Conservation (phyloP, 1,140 invertebrate species). For the Laupala kohalensis region DNA sequence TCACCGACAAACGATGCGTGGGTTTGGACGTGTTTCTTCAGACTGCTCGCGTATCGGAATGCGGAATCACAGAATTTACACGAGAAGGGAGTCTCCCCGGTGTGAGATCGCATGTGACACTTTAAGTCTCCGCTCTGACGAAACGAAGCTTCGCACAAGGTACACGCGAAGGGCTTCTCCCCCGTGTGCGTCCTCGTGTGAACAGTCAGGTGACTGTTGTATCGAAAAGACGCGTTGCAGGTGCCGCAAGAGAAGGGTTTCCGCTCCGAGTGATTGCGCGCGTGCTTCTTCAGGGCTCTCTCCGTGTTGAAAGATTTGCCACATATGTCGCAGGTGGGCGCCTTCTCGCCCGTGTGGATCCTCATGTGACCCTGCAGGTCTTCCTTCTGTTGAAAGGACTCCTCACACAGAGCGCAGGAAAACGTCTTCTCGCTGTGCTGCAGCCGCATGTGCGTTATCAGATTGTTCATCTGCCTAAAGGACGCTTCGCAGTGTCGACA, state of each 20-base stretch:
- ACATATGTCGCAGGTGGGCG: conserved; percentile 35
- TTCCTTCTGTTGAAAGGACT: conserved; percentile 38
- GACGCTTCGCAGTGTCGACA: conserved; percentile 44
- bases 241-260: conserved; percentile 35
- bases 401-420: conserved; percentile 35
- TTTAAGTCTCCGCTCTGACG: conserved; percentile 17
- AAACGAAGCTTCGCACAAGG: conserved; percentile 29
- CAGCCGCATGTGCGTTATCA: conserved; percentile 34
- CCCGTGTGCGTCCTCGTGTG: conserved; percentile 36
- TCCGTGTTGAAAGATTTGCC: conserved; percentile 36
- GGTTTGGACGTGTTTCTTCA: too few species aligned
- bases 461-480: conserved; percentile 34
- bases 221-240: conserved; percentile 46
- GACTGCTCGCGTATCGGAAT: too few species aligned
- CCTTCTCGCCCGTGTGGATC: conserved; percentile 26
- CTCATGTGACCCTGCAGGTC: conserved; percentile 27
- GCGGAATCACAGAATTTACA: conserved; percentile 61
- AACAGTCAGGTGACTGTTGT: conserved; percentile 34
- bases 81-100: conserved; percentile 54
- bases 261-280: conserved; percentile 32
- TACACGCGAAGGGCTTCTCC: conserved; percentile 33
- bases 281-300: conserved; percentile 35
- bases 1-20: too few species aligned
- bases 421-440: conserved; percentile 36
- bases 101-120: conserved; percentile 46